Evolutionary conservation across 2,888 invertebrate genomes (phyloP), one percentile per base, ranked within the genome.

Genomic region (Mimumesa dahlbomi): DNA sequence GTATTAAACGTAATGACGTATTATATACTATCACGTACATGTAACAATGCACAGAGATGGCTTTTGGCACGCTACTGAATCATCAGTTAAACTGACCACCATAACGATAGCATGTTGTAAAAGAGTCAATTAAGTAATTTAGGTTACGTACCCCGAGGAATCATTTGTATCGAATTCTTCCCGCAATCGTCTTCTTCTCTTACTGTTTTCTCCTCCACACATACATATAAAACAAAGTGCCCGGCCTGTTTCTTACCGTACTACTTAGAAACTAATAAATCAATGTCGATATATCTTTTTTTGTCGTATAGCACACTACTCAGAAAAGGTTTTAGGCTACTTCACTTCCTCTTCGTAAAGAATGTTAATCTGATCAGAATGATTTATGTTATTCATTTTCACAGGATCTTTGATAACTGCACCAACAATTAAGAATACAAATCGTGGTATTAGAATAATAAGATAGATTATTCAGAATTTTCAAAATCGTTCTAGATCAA

Each of bases 31-130:
- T n/a, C n/a, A n/a, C n/a, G n/a, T n/a, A n/a, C n/a, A n/a, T n/a
- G n/a, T n/a, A n/a, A n/a, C n/a, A n/a, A n/a, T n/a, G n/a, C 29
- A 31, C 25, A 22, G 45, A 43, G 56, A 68, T 57, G 57, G 57
- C 57, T 67, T 52, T 66, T 31, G 43, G 68, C 67, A 68, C 67
- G 68, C 68, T 22, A 68, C 57, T 19, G 57, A 68, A 68, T 68
- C 67, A 57, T 67, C 67, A 56, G 18, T 36, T 31, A 22, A 42
- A 46, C 45, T 31, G 46, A 16, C 38, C 11, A 21, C 18, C 53
- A 67, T 67, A 67, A 65, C 29, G 40, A 52, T 52, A 52, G 52
- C 67, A 31, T 50, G 56, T 56, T 66, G 50, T 25, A 43, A 50
- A 66, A 56, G 13, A 31, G 49, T 19, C 67, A 36, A 67, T 67